Percentiles rank a stretch among this genome's conserved stretches.
These are phyloP conservation scores for Chelonus insularis DNA, from an alignment of 1,140 invertebrate species.

Conservation along the genomic window DNA sequence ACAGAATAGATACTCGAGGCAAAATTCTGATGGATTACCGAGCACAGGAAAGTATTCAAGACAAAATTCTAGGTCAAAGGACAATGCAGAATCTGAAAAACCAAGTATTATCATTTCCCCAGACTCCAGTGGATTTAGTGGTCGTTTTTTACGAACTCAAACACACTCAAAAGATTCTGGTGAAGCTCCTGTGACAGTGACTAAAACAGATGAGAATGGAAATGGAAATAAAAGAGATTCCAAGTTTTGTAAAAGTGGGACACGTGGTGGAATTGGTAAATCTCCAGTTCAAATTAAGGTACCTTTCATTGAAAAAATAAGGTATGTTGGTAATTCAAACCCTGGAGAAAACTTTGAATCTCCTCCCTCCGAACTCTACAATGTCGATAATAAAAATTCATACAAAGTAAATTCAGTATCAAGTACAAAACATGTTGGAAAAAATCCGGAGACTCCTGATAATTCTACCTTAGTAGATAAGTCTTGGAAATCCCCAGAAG, in stretches of 20 bases:
- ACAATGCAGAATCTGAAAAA: constrained; percentile 33
- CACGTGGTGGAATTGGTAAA: constrained; percentile 1
- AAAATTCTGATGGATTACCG: constrained; percentile 31
- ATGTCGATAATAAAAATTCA: constrained; percentile 39
- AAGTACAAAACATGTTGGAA: constrained; percentile 8
- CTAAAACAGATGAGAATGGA: neutral
- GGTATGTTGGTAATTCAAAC: constrained; percentile 40
- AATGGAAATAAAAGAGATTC: neutral
- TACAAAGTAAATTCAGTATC: constrained; percentile 35
- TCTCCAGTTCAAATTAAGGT: neutral
- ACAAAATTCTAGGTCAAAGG: constrained; percentile 41
- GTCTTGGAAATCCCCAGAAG: constrained; percentile 34
- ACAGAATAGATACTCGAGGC: constrained; percentile 35
- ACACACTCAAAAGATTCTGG: constrained; percentile 34
- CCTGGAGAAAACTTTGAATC: constrained; percentile 21
- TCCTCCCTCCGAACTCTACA: constrained; percentile 19
- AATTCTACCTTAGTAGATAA: constrained; percentile 13
- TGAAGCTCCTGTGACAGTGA: neutral
- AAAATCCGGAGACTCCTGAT: constrained; percentile 3
- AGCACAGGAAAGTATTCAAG: constrained; percentile 32
- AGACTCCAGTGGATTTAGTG: constrained; percentile 35
- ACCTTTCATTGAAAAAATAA: constrained; percentile 39
- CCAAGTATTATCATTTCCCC: constrained; percentile 38
- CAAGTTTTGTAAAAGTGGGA: constrained; percentile 7
- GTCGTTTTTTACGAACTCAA: constrained; percentile 37